Conservation (phyloP, 35 echinoderm and acorn worm species). For the Hemicentrotus pulcherrimus region DNA sequence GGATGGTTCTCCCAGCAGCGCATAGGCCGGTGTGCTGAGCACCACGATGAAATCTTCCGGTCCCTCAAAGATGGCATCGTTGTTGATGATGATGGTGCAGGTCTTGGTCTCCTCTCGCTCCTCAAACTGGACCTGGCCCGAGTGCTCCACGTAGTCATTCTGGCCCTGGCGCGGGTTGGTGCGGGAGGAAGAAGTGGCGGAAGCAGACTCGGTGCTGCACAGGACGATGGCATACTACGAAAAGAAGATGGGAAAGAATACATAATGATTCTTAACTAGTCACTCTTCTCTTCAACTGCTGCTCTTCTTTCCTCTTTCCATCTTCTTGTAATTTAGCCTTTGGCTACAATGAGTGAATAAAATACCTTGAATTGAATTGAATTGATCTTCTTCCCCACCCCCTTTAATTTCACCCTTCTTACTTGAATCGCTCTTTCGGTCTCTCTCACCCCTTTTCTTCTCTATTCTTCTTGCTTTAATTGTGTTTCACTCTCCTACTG, state of each 20-base stretch:
- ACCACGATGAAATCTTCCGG: constrained; percentile 87
- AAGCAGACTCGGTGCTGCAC: constrained; percentile 76
- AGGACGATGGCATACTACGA: constrained; percentile 91
- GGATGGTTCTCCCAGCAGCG: constrained; percentile 81
- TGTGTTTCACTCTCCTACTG: too few species aligned
- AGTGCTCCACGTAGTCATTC: constrained; percentile 92
- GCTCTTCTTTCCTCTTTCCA: too few species aligned
- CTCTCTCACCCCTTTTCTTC: too few species aligned
- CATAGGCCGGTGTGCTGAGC: constrained; percentile 89
- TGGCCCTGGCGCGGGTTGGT: constrained; percentile 59
- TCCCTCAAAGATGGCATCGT: constrained; percentile 87
- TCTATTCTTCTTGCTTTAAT: too few species aligned
- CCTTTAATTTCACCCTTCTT: too few species aligned
- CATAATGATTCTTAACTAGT: neutral
- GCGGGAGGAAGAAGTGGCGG: constrained; percentile 58
- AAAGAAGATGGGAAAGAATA: neutral
- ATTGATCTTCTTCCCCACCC: too few species aligned
- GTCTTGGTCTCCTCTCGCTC: constrained; percentile 90
- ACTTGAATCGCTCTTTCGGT: too few species aligned
- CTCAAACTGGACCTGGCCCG: constrained; percentile 97
- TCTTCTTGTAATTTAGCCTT: too few species aligned
- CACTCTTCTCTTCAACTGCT: too few species aligned
- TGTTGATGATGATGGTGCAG: constrained; percentile 87
- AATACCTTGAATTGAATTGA: too few species aligned
- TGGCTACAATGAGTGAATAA: too few species aligned